Base-by-base conservation (phyloP, 2,888 invertebrate species). In the Rhodophaea formosa region DNA sequence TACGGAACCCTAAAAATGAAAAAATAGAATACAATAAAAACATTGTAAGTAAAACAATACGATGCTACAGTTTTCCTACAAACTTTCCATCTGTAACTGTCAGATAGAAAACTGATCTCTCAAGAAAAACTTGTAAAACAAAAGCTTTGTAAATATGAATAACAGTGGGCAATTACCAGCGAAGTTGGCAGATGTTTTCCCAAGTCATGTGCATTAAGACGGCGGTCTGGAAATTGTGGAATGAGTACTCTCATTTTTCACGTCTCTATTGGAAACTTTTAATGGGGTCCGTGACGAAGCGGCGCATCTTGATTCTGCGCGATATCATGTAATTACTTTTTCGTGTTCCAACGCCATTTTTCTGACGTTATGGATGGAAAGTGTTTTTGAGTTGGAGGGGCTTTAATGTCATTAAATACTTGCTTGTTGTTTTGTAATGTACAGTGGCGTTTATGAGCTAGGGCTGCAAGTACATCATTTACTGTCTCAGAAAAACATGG, bases 161-260 rank as follows among this genome's bases (percentile, higher is more conserved):
- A n/a, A 51, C 10, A 53, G 15, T 17, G 51, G 51, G 54, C 55
- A 56, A 63, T 60, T 66, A 59, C 53, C 46, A 53, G 46, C 62
- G 58, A 59, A 53, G 54, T 58, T 55, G 29, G 16, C 65, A 59
- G 62, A 62, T 64, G 64, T 62, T 70, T 69, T 59, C 54, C 71
- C 73, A 68, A 77, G 74, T 79, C 77, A 79, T 72, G 74, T 71
- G 70, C 72, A 80, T 75, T 77, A 70, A 58, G 59, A 62, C 62
- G 65, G 64, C 62, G 60, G 57, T 55, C 61, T 62, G 66, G 69
- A 39, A 12, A 12, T 39, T 39, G 12, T n/a, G 39, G 39, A 75
- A 74, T 72, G 72, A 75, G 70, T 71, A 71, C 74, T 77, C 79
- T 77, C 79, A 84, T 83, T 84, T 82, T 82, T 84, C 80, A 83